Percentiles rank a stretch among this genome's conserved stretches.
These are phyloP conservation scores for Meleagris gallopavo DNA, from an alignment of 2,113 vertebrate genomes.

Conservation along the genomic window DNA sequence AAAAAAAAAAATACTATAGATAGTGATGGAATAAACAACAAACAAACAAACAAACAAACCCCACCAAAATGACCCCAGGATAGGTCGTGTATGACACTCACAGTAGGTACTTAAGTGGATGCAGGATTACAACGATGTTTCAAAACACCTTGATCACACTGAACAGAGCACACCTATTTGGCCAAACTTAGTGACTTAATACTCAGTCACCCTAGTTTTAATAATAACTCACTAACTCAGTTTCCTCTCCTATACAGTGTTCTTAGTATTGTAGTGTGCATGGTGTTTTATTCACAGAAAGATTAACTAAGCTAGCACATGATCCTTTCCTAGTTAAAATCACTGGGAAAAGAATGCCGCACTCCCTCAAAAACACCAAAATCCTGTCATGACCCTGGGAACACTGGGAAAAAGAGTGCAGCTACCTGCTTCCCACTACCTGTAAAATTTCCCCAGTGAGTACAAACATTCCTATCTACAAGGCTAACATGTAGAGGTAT, in stretches of 20 bases:
- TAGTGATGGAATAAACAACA: not conserved
- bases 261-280: not conserved
- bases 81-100: not conserved
- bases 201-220: not conserved
- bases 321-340: not conserved
- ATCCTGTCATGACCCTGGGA: not conserved
- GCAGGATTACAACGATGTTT: not conserved
- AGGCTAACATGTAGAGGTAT: slow-evolving; percentile 34
- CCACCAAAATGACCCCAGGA: not conserved
- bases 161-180: not conserved
- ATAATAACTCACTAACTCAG: not conserved
- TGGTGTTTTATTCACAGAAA: not conserved
- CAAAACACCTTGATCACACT: not conserved
- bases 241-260: not conserved
- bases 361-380: not conserved
- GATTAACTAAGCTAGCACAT: not conserved
- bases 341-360: not conserved
- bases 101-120: not conserved
- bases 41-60: not conserved
- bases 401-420: not conserved
- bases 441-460: slow-evolving; percentile 3
- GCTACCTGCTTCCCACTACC: not conserved
- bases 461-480: slow-evolving; percentile 50
- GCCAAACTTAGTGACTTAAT: not conserved
- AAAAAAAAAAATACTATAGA: not conserved